Conservation (phyloP, 2,888 invertebrate species). For the Exephanes ischioxanthus region DNA sequence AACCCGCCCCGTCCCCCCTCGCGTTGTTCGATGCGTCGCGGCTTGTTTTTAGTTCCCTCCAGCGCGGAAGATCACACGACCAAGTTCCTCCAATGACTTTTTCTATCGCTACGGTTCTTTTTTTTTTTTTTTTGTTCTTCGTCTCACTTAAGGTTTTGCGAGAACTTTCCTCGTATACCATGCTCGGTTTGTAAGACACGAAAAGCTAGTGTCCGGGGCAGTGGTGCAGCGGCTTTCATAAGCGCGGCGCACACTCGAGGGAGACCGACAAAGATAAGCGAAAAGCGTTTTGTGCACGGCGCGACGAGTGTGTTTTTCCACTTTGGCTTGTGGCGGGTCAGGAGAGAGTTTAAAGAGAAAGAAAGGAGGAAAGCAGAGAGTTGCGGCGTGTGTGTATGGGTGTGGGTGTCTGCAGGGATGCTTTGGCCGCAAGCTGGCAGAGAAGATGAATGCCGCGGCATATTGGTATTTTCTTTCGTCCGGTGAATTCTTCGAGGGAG, state of each 20-base stretch:
- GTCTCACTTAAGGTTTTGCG: constrained; percentile 38
- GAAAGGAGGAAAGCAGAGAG: not conserved
- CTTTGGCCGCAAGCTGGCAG: constrained; percentile 11
- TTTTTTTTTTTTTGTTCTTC: constrained; percentile 36
- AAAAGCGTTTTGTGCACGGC: constrained; percentile 31
- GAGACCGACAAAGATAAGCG: not conserved
- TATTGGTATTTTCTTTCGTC: constrained; percentile 63
- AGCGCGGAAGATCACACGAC: constrained; percentile 54
- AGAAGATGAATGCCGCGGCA: constrained; percentile 47
- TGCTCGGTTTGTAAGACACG: constrained; percentile 54
- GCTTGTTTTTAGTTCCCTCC: constrained; percentile 10
- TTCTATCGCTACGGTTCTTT: constrained; percentile 22
- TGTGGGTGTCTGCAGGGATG: not conserved
- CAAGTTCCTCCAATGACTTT: constrained; percentile 56
- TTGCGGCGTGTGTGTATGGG: not conserved
- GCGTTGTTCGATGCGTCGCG: constrained; percentile 6
- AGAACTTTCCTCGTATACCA: constrained; percentile 55
- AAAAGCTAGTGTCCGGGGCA: constrained; percentile 37
- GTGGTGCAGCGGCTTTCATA: constrained; percentile 29
- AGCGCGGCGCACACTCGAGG: constrained; percentile 11
- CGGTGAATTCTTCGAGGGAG: constrained; percentile 53
- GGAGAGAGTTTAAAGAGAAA: constrained; percentile 24
- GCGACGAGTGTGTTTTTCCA: constrained; percentile 17
- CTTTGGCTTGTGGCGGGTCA: constrained; percentile 11
- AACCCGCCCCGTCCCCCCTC: not conserved